Percentiles rank a stretch among this genome's conserved stretches.
These are phyloP conservation scores for Pomacea maculata DNA, from an alignment of 1,140 invertebrate genomes.

Conservation along the genomic window DNA sequence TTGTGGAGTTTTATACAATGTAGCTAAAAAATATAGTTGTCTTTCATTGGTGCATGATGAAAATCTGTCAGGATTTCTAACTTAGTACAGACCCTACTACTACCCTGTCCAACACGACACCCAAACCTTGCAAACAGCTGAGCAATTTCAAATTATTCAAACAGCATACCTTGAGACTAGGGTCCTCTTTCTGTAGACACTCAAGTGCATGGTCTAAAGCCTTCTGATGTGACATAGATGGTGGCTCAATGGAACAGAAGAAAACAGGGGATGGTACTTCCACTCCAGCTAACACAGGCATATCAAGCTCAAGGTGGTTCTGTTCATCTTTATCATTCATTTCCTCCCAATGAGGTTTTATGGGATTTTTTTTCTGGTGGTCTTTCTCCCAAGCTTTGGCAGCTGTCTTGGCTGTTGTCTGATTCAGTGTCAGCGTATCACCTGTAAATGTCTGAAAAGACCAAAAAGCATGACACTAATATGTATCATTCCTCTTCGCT, in stretches of 20 bases:
- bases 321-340: slow-evolving; percentile 27
- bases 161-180: slow-evolving; percentile 82
- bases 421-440: slow-evolving; percentile 80
- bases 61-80: too few relatives aligned
- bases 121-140: neutral
- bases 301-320: slow-evolving; percentile 27
- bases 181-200: slow-evolving; percentile 90
- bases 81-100: too few relatives aligned
- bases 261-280: slow-evolving; percentile 92
- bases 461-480: too few relatives aligned
- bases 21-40: too few relatives aligned
- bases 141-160: too few relatives aligned
- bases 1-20: too few relatives aligned
- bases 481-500: too few relatives aligned
- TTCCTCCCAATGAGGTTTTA: neutral
- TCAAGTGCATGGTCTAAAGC: slow-evolving; percentile 85
- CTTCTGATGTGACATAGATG: slow-evolving; percentile 79
- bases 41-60: too few relatives aligned
- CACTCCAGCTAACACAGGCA: slow-evolving; percentile 71
- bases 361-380: neutral
- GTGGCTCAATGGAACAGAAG: slow-evolving; percentile 95
- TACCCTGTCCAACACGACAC: neutral
- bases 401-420: slow-evolving; percentile 65
- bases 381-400: slow-evolving; percentile 34
- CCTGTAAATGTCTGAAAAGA: slow-evolving; percentile 78